A percentile compares a stretch with the other conserved stretches of the same genome.
phyloP scores from a whole-genome alignment of 2,113 vertebrate genomes.

The Eublepharis macularius region DNA sequence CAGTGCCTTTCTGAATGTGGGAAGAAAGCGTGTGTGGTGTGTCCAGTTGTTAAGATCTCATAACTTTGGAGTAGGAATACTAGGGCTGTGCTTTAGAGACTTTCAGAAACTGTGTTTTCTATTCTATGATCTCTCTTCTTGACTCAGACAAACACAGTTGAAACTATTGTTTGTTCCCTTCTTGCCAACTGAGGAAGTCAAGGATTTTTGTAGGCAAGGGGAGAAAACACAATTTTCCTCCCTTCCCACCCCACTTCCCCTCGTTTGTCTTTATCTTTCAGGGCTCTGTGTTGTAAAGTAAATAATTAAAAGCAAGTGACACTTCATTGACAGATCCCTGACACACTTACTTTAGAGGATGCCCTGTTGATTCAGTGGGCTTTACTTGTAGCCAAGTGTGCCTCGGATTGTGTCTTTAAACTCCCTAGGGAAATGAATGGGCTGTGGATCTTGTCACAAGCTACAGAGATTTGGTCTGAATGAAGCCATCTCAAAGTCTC shows the following conservation, averaged over 20 bases:
- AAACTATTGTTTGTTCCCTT: constrained; percentile 81
- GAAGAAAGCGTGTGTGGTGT: constrained; percentile 80
- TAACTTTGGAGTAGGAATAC: constrained; percentile 75
- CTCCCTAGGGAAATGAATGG: constrained; percentile 59
- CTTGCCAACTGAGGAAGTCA: constrained; percentile 77
- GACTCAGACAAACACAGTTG: constrained; percentile 59
- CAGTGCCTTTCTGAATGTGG: constrained; percentile 84
- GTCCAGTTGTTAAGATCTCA: constrained; percentile 74
- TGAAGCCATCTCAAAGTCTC: constrained; percentile 62
- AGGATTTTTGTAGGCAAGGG: constrained; percentile 71
- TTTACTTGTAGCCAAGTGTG: constrained; percentile 12
- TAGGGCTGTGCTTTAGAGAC: constrained; percentile 82
- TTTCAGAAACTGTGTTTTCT: constrained; percentile 82
- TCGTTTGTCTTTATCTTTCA: constrained; percentile 54
- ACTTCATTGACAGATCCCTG: constrained; percentile 37
- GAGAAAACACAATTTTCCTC: background rate
- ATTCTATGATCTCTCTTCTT: constrained; percentile 70
- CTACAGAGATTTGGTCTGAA: constrained; percentile 60
- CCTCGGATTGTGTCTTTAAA: constrained; percentile 26
- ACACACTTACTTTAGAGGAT: constrained; percentile 1
- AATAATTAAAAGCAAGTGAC: constrained; percentile 47
- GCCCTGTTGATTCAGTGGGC: background rate
- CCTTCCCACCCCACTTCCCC: background rate
- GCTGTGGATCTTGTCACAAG: constrained; percentile 43
- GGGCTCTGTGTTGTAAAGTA: constrained; percentile 4